phyloP scores from a whole-genome alignment of 2,888 invertebrate species.

The Bimastos eiseni region DNA sequence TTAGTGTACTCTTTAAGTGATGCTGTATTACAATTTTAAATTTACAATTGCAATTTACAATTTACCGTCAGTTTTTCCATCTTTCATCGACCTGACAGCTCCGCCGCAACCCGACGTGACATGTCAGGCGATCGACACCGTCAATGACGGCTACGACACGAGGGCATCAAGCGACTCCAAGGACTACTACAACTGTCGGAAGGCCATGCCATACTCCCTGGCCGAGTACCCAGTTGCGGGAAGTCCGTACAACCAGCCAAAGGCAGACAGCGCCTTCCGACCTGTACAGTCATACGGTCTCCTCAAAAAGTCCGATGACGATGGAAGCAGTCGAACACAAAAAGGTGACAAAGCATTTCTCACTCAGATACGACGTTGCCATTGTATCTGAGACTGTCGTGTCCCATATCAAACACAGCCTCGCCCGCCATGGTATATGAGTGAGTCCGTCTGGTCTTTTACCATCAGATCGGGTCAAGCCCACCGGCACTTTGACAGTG shows the following conservation, averaged over 20 bases:
- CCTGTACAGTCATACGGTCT: constrained; percentile 27
- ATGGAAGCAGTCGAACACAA: neutral
- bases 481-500: too few relatives aligned
- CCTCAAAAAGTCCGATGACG: constrained; percentile 18
- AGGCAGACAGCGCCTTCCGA: constrained; percentile 34
- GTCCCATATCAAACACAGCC: too few relatives aligned
- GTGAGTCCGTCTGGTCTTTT: too few relatives aligned
- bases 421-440: too few relatives aligned
- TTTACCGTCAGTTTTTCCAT: too few relatives aligned
- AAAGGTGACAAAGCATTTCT: neutral
- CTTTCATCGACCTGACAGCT: neutral
- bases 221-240: constrained; percentile 72
- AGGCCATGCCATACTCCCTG: constrained; percentile 74
- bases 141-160: neutral
- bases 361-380: too few relatives aligned
- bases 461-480: too few relatives aligned
- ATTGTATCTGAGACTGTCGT: too few relatives aligned
- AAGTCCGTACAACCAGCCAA: constrained; percentile 31
- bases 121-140: neutral
- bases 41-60: too few relatives aligned
- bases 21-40: too few relatives aligned
- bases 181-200: constrained; percentile 67
- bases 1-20: too few relatives aligned
- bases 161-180: constrained; percentile 1
- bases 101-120: constrained; percentile 15